phyloP scores from a whole-genome alignment of 2,797 vertebrate genomes.

The Ispidina lecontei region DNA sequence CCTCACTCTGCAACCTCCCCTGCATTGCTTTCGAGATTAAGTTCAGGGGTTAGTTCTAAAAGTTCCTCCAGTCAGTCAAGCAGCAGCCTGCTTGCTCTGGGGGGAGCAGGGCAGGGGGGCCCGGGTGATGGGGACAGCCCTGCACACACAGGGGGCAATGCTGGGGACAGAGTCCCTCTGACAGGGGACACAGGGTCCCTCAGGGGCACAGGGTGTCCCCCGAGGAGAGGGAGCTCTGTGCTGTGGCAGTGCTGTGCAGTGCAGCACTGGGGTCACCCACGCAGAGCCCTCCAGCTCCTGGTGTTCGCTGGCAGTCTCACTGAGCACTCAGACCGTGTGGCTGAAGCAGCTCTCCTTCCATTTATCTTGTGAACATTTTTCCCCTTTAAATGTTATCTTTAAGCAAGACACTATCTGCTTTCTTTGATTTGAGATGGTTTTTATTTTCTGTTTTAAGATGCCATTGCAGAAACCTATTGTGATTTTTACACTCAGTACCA shows the following conservation, averaged over 20 bases:
- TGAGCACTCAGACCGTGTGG: neutral
- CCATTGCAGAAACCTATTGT: slow-evolving; percentile 12
- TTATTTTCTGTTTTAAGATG: slow-evolving; percentile 56
- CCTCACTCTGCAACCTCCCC: neutral
- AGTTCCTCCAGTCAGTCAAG: neutral
- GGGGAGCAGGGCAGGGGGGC: neutral
- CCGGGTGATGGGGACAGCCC: neutral
- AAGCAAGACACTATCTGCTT: slow-evolving; percentile 59
- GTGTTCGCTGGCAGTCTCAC: neutral
- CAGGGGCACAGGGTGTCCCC: too few species aligned
- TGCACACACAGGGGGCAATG: too few species aligned
- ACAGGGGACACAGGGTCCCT: too few species aligned
- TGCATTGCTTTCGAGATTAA: neutral
- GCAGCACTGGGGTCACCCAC: neutral
- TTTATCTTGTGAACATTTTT: neutral
- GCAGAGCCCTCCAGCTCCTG: neutral
- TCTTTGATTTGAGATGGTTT: slow-evolving; percentile 51
- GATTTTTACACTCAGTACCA: slow-evolving; percentile 21
- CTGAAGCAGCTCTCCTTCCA: neutral
- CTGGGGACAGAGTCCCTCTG: too few species aligned
- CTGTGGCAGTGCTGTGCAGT: neutral
- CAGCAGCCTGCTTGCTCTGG: neutral
- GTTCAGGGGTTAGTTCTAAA: neutral
- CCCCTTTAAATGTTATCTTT: slow-evolving; percentile 1
- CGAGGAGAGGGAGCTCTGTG: too few species aligned